Conservation (phyloP, 2,797 vertebrate species). For the Sus cebifrons region DNA sequence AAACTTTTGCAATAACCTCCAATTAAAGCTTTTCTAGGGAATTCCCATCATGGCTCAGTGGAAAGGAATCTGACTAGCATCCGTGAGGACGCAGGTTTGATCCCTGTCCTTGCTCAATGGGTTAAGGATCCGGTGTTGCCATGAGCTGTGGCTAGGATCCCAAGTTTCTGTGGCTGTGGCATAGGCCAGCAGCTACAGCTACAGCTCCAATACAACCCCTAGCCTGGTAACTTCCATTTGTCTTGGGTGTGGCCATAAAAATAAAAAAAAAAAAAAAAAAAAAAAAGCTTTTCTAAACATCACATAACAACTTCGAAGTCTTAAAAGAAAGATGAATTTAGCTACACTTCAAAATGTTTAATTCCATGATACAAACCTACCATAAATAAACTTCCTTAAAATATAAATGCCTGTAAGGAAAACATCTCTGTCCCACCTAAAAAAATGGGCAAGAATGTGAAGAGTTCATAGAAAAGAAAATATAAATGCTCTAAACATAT, state of each 20-base stretch:
- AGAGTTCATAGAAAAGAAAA: constrained; percentile 52
- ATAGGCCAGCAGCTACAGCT: too few relatives aligned
- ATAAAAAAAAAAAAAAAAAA: background rate
- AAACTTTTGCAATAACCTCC: background rate
- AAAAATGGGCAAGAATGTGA: background rate
- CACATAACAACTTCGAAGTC: background rate
- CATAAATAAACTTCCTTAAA: constrained; percentile 54
- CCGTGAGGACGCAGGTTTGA: too few relatives aligned
- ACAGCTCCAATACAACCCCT: too few relatives aligned
- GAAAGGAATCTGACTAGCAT: too few relatives aligned
- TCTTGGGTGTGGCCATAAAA: too few relatives aligned
- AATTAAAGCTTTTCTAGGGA: constrained; percentile 24
- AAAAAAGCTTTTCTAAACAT: constrained; percentile 33
- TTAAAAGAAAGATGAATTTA: constrained; percentile 54
- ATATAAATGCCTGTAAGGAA: constrained; percentile 10
- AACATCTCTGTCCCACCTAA: background rate
- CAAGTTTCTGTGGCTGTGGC: too few relatives aligned
- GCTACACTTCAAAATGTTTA: constrained; percentile 13
- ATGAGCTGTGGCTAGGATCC: too few relatives aligned
- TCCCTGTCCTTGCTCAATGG: too few relatives aligned
- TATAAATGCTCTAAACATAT: background rate
- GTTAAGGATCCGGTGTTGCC: too few relatives aligned
- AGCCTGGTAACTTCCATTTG: too few relatives aligned
- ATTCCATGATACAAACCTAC: constrained; percentile 39
- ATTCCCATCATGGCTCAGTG: too few relatives aligned